A percentile compares a stretch with the other conserved stretches of the same genome.
These are phyloP conservation scores for Synanceia verrucosa DNA, from an alignment of 2,797 vertebrate genomes.

Conservation along the genomic window DNA sequence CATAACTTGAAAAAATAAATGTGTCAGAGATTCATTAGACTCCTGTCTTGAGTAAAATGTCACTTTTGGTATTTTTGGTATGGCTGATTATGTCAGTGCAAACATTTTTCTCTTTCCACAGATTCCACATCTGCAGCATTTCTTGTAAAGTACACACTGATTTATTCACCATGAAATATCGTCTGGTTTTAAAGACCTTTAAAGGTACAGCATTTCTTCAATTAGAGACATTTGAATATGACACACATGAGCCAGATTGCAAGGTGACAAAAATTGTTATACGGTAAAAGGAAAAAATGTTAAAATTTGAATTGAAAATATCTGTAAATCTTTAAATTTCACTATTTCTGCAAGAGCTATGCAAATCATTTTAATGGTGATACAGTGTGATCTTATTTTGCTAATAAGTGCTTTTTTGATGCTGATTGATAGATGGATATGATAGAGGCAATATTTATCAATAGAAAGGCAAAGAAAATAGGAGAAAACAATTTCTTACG, in stretches of 20 bases:
- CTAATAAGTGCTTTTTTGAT: background rate
- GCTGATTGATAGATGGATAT: too few relatives aligned
- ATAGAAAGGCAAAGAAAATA: background rate
- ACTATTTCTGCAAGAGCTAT: background rate
- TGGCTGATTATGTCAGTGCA: background rate
- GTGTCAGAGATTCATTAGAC: background rate
- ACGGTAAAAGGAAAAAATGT: background rate
- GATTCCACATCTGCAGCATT: background rate
- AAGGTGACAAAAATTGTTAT: background rate
- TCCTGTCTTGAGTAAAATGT: background rate
- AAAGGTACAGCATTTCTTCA: background rate
- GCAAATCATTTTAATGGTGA: background rate
- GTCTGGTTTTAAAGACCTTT: conserved; percentile 1
- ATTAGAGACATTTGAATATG: background rate
- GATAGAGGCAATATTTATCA: background rate
- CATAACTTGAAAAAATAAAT: background rate
- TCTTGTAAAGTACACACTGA: background rate
- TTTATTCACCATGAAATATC: background rate
- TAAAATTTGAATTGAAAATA: background rate
- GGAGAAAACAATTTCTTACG: background rate
- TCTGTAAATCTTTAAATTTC: background rate
- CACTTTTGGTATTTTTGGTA: background rate
- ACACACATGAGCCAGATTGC: background rate
- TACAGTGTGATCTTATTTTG: background rate
- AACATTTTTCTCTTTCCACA: background rate